phyloP scores from a whole-genome alignment of 1,140 invertebrate genomes.

The Eumeta japonica region DNA sequence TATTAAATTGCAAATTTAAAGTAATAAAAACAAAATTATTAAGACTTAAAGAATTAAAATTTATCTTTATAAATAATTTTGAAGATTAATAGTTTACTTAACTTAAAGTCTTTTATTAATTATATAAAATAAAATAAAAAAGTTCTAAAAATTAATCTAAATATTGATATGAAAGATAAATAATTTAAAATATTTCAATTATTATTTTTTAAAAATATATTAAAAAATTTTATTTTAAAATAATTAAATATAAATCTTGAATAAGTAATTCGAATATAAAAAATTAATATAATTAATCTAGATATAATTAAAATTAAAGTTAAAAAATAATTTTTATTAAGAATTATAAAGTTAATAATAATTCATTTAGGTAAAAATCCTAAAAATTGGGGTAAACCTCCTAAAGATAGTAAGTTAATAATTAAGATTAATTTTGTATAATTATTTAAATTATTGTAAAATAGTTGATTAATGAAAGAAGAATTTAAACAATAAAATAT shows the following conservation, averaged over 20 bases:
- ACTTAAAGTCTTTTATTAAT: constrained; percentile 59
- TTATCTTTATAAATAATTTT: constrained; percentile 58
- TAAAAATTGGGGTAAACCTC: constrained; percentile 55
- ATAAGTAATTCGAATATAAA: constrained; percentile 47
- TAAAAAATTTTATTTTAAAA: constrained; percentile 39
- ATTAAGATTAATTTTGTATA: constrained; percentile 43
- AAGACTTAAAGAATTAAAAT: constrained; percentile 44
- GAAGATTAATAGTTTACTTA: constrained; percentile 61
- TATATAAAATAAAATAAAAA: constrained; percentile 23
- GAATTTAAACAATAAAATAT: constrained; percentile 45
- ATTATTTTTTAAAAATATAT: constrained; percentile 35
- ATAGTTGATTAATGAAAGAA: constrained; percentile 49
- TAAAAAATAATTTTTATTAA: constrained; percentile 34
- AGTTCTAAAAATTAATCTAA: constrained; percentile 33
- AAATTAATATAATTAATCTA: constrained; percentile 51
- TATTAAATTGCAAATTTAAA: constrained; percentile 61
- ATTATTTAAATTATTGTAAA: constrained; percentile 32
- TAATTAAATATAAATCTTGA: constrained; percentile 39
- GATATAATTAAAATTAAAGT: constrained; percentile 43
- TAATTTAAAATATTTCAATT: constrained; percentile 29
- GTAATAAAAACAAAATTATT: constrained; percentile 41
- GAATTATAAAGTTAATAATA: constrained; percentile 47
- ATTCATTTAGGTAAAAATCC: constrained; percentile 60
- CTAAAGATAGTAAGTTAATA: constrained; percentile 55
- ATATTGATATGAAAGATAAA: constrained; percentile 33